Evolutionary conservation across 2,888 invertebrate genomes (phyloP).

Genomic region (Aquatica leii): DNA sequence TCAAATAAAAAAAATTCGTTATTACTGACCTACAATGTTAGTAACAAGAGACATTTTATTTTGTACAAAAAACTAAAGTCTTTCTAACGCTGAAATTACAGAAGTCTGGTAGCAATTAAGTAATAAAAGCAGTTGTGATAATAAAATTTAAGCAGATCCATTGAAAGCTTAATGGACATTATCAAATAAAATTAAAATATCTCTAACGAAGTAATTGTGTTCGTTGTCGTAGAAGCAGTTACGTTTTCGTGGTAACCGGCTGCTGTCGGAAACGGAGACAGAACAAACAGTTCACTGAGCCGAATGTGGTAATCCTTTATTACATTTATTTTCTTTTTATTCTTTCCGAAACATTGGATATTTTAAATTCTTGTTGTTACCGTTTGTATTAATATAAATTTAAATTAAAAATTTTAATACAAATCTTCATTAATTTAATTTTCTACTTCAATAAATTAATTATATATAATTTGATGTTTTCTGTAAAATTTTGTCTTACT

Average conservation of each 20-base stretch:
- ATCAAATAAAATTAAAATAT: constrained; percentile 29
- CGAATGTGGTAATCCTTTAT: constrained; percentile 55
- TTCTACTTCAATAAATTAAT: too few relatives aligned
- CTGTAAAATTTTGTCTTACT: too few relatives aligned
- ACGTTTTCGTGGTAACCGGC: constrained; percentile 54
- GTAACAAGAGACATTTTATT: too few relatives aligned
- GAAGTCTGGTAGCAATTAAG: not conserved
- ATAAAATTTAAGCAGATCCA: constrained; percentile 2
- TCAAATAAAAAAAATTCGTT: too few relatives aligned
- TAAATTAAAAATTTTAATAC: too few relatives aligned
- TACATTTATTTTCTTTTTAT: constrained; percentile 55
- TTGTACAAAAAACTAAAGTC: too few relatives aligned
- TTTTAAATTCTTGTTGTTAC: constrained; percentile 55
- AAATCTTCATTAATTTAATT: too few relatives aligned
- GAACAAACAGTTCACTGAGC: constrained; percentile 48
- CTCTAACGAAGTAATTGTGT: constrained; percentile 24
- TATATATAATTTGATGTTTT: too few relatives aligned
- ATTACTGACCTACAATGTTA: too few relatives aligned
- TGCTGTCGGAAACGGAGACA: constrained; percentile 33
- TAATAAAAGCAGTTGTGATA: not conserved
- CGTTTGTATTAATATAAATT: too few relatives aligned
- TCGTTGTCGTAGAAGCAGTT: constrained; percentile 47
- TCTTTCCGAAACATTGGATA: constrained; percentile 57
- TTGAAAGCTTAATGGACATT: constrained; percentile 9
- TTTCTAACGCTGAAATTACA: too few relatives aligned